Conservation (phyloP, 2,888 invertebrate genomes). For the Caenorhabditis macrosperma region DNA sequence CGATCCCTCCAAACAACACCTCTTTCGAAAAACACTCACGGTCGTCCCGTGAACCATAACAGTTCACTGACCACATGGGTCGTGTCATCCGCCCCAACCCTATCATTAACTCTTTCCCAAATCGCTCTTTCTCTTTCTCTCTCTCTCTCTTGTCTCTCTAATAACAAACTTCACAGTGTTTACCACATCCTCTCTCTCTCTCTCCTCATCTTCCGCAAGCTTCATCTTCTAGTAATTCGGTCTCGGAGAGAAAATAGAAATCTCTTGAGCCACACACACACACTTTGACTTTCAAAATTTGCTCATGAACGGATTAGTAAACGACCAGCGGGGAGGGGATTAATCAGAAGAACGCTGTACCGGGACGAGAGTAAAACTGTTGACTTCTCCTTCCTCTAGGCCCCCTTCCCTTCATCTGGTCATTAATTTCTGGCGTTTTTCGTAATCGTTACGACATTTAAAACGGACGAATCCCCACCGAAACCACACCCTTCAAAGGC, state of each 20-base stretch:
- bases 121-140: too few species aligned
- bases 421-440: slow-evolving; percentile 25
- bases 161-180: not conserved
- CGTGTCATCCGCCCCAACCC: not conserved
- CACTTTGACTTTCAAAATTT: slow-evolving; percentile 10
- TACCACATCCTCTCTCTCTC: not conserved
- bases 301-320: slow-evolving; percentile 29
- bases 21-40: not conserved
- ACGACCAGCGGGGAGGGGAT: slow-evolving; percentile 38
- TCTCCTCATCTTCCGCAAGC: not conserved
- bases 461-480: not conserved
- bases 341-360: slow-evolving; percentile 11
- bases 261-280: not conserved
- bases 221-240: not conserved
- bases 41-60: not conserved
- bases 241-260: not conserved
- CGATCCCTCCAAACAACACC: not conserved
- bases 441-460: slow-evolving; percentile 13
- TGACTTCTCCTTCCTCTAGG: not conserved
- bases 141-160: not conserved
- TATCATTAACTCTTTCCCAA: not conserved
- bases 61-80: slow-evolving; percentile 15
- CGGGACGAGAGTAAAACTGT: slow-evolving; percentile 30
- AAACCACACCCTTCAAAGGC: not conserved
- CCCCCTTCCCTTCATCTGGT: slow-evolving; percentile 1